Conservation (phyloP, 2,797 vertebrate species). For the Betta splendens region DNA sequence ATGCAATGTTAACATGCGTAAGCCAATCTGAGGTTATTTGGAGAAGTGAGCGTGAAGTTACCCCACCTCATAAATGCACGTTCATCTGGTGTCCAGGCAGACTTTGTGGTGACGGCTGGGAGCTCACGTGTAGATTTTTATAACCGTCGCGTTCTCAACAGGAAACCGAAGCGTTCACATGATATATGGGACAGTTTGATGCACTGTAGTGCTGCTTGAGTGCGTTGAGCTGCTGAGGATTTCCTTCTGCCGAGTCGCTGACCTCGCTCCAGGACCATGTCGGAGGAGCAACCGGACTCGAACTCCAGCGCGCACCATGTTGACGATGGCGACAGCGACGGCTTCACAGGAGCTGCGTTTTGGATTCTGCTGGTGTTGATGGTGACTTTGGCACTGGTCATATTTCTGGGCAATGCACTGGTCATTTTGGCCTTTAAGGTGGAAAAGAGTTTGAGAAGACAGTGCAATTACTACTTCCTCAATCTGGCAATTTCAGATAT, state of each 20-base stretch:
- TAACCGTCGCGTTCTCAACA: conserved; percentile 17
- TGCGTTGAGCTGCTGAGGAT: conserved; percentile 30
- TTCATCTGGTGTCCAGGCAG: conserved; percentile 17
- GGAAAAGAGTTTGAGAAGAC: conserved; percentile 89
- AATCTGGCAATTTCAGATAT: conserved; percentile 93
- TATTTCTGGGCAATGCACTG: conserved; percentile 85
- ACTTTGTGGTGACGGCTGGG: conserved; percentile 22
- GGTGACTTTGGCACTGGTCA: conserved; percentile 83
- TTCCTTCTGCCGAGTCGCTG: conserved; percentile 9
- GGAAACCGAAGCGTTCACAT: conserved; percentile 15
- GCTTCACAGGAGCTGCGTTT: conserved; percentile 67
- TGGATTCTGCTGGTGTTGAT: conserved; percentile 83
- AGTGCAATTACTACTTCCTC: conserved; percentile 90
- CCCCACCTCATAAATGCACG: not conserved
- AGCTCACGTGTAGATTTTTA: conserved; percentile 59
- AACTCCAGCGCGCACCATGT: conserved; percentile 70
- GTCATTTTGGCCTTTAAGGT: conserved; percentile 89
- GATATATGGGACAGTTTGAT: conserved; percentile 27
- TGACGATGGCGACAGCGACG: conserved; percentile 58
- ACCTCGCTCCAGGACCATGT: conserved; percentile 55
- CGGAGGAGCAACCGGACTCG: conserved; percentile 48
- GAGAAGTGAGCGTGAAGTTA: not conserved
- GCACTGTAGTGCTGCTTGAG: conserved; percentile 57
- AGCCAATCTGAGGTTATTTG: not conserved
- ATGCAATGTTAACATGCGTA: not conserved